These are phyloP conservation scores for Troides aeacus DNA, from an alignment of 2,888 invertebrate species.

Conservation along the genomic window DNA sequence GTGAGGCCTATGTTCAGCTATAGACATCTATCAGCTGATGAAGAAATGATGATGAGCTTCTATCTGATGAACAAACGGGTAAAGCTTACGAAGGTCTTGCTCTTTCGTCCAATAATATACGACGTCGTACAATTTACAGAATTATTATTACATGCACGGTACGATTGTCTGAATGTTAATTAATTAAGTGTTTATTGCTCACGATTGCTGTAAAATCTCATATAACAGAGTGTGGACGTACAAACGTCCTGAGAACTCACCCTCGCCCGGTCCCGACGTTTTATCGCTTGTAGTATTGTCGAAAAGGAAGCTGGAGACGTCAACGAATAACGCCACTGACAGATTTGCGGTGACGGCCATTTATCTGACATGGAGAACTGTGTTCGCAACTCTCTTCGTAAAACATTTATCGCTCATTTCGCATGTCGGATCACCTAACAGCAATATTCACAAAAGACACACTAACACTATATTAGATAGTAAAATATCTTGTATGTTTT, in stretches of 20 bases:
- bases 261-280: constrained; percentile 49
- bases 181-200: not conserved
- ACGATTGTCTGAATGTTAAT: constrained; percentile 1
- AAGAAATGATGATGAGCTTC: too few relatives aligned
- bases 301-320: constrained; percentile 57
- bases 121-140: too few relatives aligned
- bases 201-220: not conserved
- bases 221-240: constrained; percentile 37
- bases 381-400: constrained; percentile 45
- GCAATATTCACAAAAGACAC: not conserved
- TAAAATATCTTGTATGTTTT: too few relatives aligned
- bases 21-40: too few relatives aligned
- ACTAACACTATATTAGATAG: not conserved
- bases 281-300: constrained; percentile 50
- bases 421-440: not conserved
- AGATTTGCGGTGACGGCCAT: constrained; percentile 65
- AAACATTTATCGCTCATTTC: constrained; percentile 38
- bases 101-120: too few relatives aligned
- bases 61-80: too few relatives aligned
- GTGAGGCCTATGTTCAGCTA: too few relatives aligned
- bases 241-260: constrained; percentile 40
- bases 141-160: not conserved
- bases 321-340: constrained; percentile 48
- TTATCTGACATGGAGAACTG: constrained; percentile 59
- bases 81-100: too few relatives aligned